Percentiles rank a stretch among this genome's conserved stretches.
phyloP scores from a whole-genome alignment of 2,113 vertebrate species.

The Cyanocitta stelleri region DNA sequence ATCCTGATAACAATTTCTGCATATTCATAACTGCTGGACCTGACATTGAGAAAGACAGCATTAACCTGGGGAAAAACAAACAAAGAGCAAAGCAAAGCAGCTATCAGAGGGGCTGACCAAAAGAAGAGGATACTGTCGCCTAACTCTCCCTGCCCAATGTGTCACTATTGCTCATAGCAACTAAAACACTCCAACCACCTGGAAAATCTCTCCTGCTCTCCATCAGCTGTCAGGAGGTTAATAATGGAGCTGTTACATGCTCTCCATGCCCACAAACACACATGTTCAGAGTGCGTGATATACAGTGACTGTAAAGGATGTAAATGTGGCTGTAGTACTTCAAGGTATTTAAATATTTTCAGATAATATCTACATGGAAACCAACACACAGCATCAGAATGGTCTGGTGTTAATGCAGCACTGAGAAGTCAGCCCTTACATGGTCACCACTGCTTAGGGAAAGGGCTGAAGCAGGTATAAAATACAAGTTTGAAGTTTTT shows the following conservation, averaged over 20 bases:
- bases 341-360: background rate
- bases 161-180: background rate
- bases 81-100: background rate
- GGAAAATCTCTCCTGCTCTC: background rate
- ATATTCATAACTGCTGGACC: background rate
- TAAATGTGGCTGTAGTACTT: background rate
- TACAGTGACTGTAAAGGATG: background rate
- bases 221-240: background rate
- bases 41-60: background rate
- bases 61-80: background rate
- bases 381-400: background rate
- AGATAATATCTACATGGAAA: background rate
- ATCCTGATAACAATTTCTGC: background rate
- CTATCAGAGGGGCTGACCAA: background rate
- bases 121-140: background rate
- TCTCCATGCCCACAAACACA: background rate
- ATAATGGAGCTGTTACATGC: background rate
- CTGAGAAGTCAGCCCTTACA: background rate
- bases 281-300: background rate
- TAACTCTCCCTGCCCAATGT: fast-evolving
- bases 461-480: background rate
- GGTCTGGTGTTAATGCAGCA: background rate
- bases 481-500: background rate
- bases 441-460: background rate
- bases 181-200: background rate